Evolutionary conservation across 2,113 vertebrate genomes (phyloP).

Genomic region (Myocastor coypus): DNA sequence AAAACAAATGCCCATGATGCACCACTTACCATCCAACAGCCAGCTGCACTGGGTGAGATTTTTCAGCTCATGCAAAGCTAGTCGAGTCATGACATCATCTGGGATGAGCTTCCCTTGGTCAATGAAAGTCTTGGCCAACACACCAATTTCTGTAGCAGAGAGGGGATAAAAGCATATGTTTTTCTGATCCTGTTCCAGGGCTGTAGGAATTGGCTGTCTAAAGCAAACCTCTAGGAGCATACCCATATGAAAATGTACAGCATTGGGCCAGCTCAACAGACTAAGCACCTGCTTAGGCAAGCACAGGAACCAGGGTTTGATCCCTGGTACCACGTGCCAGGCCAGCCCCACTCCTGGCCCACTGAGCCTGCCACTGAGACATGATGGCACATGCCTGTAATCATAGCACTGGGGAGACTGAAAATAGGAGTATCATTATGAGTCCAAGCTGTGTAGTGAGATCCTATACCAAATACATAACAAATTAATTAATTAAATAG

Average conservation of each 20-base stretch:
- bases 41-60: slow-evolving; percentile 87
- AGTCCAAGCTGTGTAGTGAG: too few relatives aligned
- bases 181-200: neutral
- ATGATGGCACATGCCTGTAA: too few relatives aligned
- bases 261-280: too few relatives aligned
- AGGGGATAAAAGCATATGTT: slow-evolving; percentile 51
- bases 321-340: too few relatives aligned
- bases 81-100: slow-evolving; percentile 94
- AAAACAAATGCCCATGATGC: neutral
- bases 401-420: too few relatives aligned
- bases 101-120: slow-evolving; percentile 96
- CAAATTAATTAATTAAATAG: neutral
- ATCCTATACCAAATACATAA: too few relatives aligned
- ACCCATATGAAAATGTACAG: neutral
- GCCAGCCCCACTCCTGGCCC: too few relatives aligned
- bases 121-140: slow-evolving; percentile 96
- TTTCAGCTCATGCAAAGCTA: slow-evolving; percentile 93
- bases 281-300: too few relatives aligned
- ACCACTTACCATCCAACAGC: slow-evolving; percentile 94
- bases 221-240: neutral
- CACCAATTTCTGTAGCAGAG: slow-evolving; percentile 92
- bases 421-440: too few relatives aligned
- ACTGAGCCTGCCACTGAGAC: too few relatives aligned
- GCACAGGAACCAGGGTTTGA: too few relatives aligned
- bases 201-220: neutral